Base-by-base conservation (phyloP, 2,113 vertebrate species). In the Paedocypris sp. region DNA sequence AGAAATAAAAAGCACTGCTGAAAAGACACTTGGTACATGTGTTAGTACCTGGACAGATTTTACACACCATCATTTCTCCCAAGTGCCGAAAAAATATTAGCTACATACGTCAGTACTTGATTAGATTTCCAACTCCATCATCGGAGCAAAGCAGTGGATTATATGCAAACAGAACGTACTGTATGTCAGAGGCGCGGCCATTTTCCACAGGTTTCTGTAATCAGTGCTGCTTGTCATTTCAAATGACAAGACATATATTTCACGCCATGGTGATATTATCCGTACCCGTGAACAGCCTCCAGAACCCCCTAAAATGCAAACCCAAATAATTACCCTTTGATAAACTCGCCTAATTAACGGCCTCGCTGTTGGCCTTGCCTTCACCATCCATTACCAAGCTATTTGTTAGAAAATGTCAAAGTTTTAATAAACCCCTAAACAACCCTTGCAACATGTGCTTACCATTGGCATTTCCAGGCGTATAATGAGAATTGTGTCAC, bases 321-420 rank as follows among this genome's bases (percentile, higher is more conserved):
- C 54, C 66, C 51, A 62, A 71, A 70, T 46, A 70, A 73, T 77
- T 62, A 60, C 29, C 25, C 19, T 62, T 66, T 75, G 64, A 76
- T 77, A 67, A 80, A 78, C 68, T 69, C 77, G 75, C 74, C 66
- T 69, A 79, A 78, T 84, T 77, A 80, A 64, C 7, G 23, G 67
- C 74, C 67, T 62, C 16, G 58, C 10, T 22, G 50, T 50, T 18
- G 16, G 60, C 43, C 51, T 70, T 3, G 23, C 73, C 67, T 80
- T 82, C 79, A 67, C 10, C 50, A 53, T 46, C 23, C 63, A 80
- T 77, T 78, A 75, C 66, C 67, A 63, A 76, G 78, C 77, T 69
- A 82, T 84, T 85, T 83, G 80, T 85, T 74, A 79, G 77, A 51
- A 83, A 84, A 84, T 83, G 80, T 79, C 80, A 81, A 64, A 68